Evolutionary conservation across 2,888 invertebrate species (phyloP).

Genomic region (Matsumyia berberina): DNA sequence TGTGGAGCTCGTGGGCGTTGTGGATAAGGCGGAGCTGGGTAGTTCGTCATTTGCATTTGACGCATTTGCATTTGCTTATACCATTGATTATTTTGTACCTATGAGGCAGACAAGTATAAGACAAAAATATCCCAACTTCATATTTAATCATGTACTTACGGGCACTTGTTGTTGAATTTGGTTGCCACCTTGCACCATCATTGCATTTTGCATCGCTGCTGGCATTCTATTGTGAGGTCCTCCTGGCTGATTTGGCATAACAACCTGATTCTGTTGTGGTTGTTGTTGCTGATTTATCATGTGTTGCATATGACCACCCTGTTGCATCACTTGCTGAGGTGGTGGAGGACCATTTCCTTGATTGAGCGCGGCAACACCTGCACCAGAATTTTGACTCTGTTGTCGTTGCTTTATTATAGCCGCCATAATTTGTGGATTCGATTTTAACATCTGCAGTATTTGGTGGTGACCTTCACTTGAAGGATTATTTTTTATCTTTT

Average conservation of each 20-base stretch:
- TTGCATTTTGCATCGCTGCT: slow-evolving; percentile 82
- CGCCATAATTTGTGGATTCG: slow-evolving; percentile 97
- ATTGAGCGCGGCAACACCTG: slow-evolving; percentile 78
- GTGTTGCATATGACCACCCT: slow-evolving; percentile 82
- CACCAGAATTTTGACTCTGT: slow-evolving; percentile 84
- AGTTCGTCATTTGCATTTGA: slow-evolving; percentile 85
- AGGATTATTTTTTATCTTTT: slow-evolving; percentile 94
- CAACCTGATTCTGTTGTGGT: slow-evolving; percentile 85
- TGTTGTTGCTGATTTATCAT: slow-evolving; percentile 83
- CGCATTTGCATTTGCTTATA: slow-evolving; percentile 85
- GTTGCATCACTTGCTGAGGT: slow-evolving; percentile 79
- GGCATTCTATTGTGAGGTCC: slow-evolving; percentile 84
- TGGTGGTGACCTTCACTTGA: slow-evolving; percentile 96
- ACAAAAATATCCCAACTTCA: neutral
- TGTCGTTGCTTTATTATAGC: slow-evolving; percentile 96
- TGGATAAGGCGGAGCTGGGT: slow-evolving; percentile 83
- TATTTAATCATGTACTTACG: slow-evolving; percentile 79
- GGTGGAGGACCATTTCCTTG: slow-evolving; percentile 81
- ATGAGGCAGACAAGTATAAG: neutral
- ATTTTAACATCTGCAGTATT: slow-evolving; percentile 94
- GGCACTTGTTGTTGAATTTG: slow-evolving; percentile 82
- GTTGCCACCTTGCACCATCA: slow-evolving; percentile 80
- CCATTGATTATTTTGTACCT: slow-evolving; percentile 82
- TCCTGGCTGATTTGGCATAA: slow-evolving; percentile 82
- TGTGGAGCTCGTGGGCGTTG: slow-evolving; percentile 83